These are phyloP conservation scores for Drosophila guanche DNA, from an alignment of 1,140 invertebrate species.

Conservation along the genomic window DNA sequence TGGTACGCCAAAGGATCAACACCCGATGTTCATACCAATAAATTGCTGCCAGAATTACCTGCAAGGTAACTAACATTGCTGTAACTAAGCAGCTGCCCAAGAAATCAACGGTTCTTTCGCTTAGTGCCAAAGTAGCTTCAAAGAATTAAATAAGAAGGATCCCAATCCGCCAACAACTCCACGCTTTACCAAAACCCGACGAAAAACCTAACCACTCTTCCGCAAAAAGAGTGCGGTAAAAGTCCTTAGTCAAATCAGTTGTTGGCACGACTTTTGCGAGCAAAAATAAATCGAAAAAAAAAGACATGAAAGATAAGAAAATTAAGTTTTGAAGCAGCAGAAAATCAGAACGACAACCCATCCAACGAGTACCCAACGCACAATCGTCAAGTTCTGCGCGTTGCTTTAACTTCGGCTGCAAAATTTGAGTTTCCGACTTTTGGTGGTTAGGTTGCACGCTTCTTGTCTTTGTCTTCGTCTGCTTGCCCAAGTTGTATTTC, in stretches of 20 bases:
- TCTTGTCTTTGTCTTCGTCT: constrained; percentile 33
- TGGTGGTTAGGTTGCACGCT: constrained; percentile 61
- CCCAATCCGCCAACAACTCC: not conserved
- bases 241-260: constrained; percentile 76
- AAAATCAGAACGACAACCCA: not conserved
- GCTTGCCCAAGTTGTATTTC: constrained; percentile 50
- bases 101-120: constrained; percentile 13
- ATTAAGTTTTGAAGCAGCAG: constrained; percentile 60
- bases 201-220: constrained; percentile 31
- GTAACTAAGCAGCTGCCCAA: too few relatives aligned
- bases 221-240: constrained; percentile 40
- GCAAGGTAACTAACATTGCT: too few relatives aligned
- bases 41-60: too few relatives aligned
- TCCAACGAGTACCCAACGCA: constrained; percentile 32
- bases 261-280: constrained; percentile 70
- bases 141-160: constrained; percentile 44
- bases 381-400: constrained; percentile 76
- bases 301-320: constrained; percentile 24
- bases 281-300: constrained; percentile 49
- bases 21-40: too few relatives aligned
- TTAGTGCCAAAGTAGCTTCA: constrained; percentile 48
- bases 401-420: constrained; percentile 75
- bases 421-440: constrained; percentile 79
- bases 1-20: too few relatives aligned
- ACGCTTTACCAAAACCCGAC: not conserved